Evolutionary conservation across 2,113 vertebrate species (phyloP), one percentile per base, ranked within the genome.

Genomic region (Donacobius atricapilla): DNA sequence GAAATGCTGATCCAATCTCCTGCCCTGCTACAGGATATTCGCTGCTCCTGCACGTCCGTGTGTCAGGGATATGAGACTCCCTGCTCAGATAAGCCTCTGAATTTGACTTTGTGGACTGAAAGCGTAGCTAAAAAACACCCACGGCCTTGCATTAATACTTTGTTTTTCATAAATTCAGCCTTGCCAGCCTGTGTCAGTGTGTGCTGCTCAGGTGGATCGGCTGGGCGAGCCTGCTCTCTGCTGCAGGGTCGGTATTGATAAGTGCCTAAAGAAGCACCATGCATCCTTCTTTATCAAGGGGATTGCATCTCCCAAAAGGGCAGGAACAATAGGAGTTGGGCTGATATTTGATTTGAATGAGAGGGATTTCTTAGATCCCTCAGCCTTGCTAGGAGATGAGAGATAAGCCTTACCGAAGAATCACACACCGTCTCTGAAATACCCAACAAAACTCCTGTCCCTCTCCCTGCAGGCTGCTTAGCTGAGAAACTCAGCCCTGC

Each of bases 31-130:
- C 50, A 50, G 90, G 96, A 27, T 72, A 69, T 85, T 93, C 0
- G 0, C 78, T 66, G 24, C 22, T 65, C 56, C 63, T 45, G 39
- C 0, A 0, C 2, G 0, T n/a, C 69, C 2, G 0, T 17, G 65
- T 91, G 70, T 50, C 63, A 57, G 77, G 84, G 61, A 85, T 81
- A 37, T 54, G 66, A 94, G 78, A n/a, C 75, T 83, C 42, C 56
- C 68, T 70, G 80, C 76, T 81, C 83, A 51, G 76, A 66, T 95
- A 75, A 93, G 76, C 57, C 68, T 75, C 69, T 1, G 9, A 64
- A 56, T 83, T 68, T 63, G 66, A 70, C 66, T 93, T 47, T 44
- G 42, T 95, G 79, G 39, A 22, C 63, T 79, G 57, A 31, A 72
- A 75, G 7, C 61, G 61, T 79, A 57, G 64, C 87, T 94, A 39